Evolutionary conservation across 2,888 invertebrate genomes (phyloP).

Genomic region (Netelia inedita): DNA sequence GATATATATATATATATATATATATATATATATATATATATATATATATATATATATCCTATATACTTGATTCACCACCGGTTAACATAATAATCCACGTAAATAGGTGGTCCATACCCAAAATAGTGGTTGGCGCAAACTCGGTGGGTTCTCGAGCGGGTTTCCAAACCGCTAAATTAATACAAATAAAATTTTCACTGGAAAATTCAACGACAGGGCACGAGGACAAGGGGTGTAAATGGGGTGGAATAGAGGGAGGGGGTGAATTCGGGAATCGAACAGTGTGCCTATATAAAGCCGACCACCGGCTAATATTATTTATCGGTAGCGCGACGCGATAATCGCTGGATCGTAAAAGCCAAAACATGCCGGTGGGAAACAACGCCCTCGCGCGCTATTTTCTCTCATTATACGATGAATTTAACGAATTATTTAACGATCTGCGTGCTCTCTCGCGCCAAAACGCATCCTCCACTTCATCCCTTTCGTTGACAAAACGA

Average conservation of each 20-base stretch:
- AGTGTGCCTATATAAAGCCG: slow-evolving; percentile 37
- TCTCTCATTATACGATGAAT: slow-evolving; percentile 73
- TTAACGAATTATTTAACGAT: slow-evolving; percentile 71
- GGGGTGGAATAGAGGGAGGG: background rate
- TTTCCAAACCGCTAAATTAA: slow-evolving; percentile 56
- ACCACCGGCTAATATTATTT: slow-evolving; percentile 74
- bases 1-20: slow-evolving; percentile 18
- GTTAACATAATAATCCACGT: slow-evolving; percentile 65
- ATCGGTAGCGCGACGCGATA: slow-evolving; percentile 66
- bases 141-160: slow-evolving; percentile 21
- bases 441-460: background rate
- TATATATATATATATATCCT: slow-evolving; percentile 24
- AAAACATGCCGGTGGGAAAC: slow-evolving; percentile 69
- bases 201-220: slow-evolving; percentile 39
- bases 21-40: slow-evolving; percentile 24
- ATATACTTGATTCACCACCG: slow-evolving; percentile 43
- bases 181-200: slow-evolving; percentile 71
- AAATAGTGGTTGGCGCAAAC: slow-evolving; percentile 47
- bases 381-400: slow-evolving; percentile 29
- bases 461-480: slow-evolving; percentile 51
- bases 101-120: slow-evolving; percentile 48
- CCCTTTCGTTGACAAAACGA: background rate
- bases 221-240: background rate
- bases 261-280: slow-evolving; percentile 17
- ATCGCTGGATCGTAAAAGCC: slow-evolving; percentile 70